A percentile compares a stretch with the other conserved stretches of the same genome.
These are phyloP conservation scores for Terrapene triunguis DNA, from an alignment of 2,113 vertebrate species.

Conservation along the genomic window DNA sequence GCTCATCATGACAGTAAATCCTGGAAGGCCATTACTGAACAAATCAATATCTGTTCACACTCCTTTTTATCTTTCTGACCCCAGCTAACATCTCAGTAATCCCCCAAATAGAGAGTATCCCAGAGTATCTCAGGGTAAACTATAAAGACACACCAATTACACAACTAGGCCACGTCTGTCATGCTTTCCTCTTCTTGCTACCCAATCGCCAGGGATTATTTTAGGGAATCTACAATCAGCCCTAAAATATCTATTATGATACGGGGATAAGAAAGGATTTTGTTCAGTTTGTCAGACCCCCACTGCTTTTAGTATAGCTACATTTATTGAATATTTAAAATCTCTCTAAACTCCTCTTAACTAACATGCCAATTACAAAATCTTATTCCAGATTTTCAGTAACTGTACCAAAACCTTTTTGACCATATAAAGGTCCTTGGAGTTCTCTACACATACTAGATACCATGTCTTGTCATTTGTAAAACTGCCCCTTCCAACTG, in stretches of 20 bases:
- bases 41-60: background rate
- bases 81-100: background rate
- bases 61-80: background rate
- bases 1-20: constrained; percentile 18
- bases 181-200: too few relatives aligned
- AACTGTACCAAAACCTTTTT: background rate
- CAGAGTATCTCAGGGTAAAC: too few relatives aligned
- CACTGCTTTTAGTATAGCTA: accelerated
- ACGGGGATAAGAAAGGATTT: background rate
- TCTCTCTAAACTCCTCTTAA: background rate
- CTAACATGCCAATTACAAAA: background rate
- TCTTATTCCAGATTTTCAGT: background rate
- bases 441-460: background rate
- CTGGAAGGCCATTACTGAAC: constrained; percentile 28
- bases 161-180: too few relatives aligned
- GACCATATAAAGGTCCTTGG: background rate
- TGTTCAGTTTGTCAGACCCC: background rate
- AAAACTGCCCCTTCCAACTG: too few relatives aligned
- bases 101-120: background rate
- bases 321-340: background rate
- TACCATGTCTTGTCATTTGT: too few relatives aligned
- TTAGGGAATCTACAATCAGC: background rate
- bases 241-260: background rate
- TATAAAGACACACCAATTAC: too few relatives aligned
- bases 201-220: too few relatives aligned